Conservation (phyloP, 2,797 vertebrate species). For the Sarcoramphus papa region DNA sequence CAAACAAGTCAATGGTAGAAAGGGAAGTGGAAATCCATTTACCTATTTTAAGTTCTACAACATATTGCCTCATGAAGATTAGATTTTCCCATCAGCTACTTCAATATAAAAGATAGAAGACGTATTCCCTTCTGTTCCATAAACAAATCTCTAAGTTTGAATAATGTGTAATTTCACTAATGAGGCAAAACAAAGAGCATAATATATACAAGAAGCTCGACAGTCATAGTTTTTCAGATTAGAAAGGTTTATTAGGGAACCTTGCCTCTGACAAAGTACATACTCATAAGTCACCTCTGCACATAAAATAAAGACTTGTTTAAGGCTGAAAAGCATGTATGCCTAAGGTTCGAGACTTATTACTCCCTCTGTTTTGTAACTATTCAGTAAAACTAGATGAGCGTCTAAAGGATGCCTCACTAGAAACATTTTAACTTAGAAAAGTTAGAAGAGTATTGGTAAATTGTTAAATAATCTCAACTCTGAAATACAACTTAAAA, state of each 20-base stretch:
- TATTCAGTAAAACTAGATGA: neutral
- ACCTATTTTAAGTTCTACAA: neutral
- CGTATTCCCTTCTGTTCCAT: neutral
- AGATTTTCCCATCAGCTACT: neutral
- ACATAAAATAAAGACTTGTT: neutral
- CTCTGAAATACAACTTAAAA: neutral
- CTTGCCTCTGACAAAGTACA: neutral
- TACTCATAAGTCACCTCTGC: neutral
- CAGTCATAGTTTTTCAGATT: neutral
- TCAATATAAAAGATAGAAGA: neutral
- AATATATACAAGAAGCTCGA: neutral
- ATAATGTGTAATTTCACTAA: neutral
- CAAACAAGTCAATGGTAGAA: neutral
- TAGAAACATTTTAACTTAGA: neutral
- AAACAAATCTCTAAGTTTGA: neutral
- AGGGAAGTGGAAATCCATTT: neutral
- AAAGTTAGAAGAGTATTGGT: neutral
- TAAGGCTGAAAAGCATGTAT: neutral
- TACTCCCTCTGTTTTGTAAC: neutral
- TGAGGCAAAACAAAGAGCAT: neutral
- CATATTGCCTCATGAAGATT: neutral
- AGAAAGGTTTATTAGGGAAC: neutral
- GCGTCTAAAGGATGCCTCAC: neutral
- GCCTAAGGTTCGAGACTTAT: neutral
- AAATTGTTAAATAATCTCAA: neutral